Conservation (phyloP, 1,140 invertebrate species). For the Listronotus bonariensis region DNA sequence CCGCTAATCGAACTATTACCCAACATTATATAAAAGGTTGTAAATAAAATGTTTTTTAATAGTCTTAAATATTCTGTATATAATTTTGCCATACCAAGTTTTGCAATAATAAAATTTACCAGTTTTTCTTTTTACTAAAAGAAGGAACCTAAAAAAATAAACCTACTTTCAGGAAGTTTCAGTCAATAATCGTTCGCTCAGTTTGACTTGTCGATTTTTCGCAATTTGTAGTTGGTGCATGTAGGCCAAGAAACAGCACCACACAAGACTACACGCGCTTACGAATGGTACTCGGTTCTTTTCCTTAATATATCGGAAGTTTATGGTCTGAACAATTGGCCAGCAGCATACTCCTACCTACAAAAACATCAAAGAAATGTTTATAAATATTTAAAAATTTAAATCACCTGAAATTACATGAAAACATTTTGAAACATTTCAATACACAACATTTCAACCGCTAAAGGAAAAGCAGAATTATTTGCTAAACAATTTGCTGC, state of each 20-base stretch:
- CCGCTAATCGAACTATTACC: no score
- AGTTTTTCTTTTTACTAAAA: not conserved
- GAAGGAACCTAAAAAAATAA: not conserved
- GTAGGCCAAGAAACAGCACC: constrained; percentile 84
- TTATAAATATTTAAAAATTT: no score
- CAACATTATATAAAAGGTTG: no score
- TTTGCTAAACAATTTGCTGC: no score
- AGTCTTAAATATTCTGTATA: no score
- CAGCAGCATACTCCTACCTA: constrained; percentile 80
- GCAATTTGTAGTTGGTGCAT: constrained; percentile 75
- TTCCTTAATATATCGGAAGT: constrained; percentile 77
- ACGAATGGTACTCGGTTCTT: constrained; percentile 83
- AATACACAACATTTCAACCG: no score
- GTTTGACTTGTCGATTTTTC: constrained; percentile 48
- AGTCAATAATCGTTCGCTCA: constrained; percentile 7
- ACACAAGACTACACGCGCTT: constrained; percentile 79
- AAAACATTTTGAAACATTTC: no score
- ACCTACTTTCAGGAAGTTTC: not conserved
- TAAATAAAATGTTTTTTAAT: no score
- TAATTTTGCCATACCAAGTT: not conserved
- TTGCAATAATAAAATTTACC: not conserved
- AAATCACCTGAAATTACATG: no score
- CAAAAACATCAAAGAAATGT: constrained; percentile 40
- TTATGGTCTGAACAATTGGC: constrained; percentile 81
- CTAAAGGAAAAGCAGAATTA: no score